Percentiles rank a stretch among this genome's conserved stretches.
Evolutionary conservation across 2,888 invertebrate species (phyloP).

Genomic region (Plagodis dolabraria): DNA sequence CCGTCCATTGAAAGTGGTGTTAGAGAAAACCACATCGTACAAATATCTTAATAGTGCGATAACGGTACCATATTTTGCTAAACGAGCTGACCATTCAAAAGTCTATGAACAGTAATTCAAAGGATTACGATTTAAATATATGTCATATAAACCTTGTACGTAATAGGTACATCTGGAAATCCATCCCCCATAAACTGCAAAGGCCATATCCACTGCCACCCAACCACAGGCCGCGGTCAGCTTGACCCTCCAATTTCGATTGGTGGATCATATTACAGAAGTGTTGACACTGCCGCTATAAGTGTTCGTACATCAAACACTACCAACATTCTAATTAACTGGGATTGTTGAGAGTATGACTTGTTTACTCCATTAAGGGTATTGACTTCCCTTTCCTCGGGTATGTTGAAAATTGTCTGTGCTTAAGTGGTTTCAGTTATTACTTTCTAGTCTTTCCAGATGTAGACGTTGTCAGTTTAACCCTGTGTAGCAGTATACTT

Average conservation of each 20-base stretch:
- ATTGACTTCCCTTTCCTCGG: constrained; percentile 26
- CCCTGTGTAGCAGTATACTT: no score
- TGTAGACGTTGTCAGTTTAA: no score
- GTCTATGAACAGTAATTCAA: no score
- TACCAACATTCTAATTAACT: constrained; percentile 65
- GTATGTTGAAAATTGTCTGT: constrained; percentile 20
- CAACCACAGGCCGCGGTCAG: constrained; percentile 66
- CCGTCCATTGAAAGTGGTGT: no score
- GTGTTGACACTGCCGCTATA: constrained; percentile 66
- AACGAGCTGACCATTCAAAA: no score
- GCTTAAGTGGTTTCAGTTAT: no score
- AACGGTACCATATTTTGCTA: no score
- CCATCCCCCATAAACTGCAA: constrained; percentile 23
- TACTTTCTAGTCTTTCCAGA: no score
- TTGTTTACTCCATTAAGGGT: constrained; percentile 53
- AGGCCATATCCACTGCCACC: constrained; percentile 11
- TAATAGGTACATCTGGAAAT: constrained; percentile 20
- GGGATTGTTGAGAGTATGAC: constrained; percentile 47
- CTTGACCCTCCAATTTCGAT: constrained; percentile 66
- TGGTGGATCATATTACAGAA: constrained; percentile 72
- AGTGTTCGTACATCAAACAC: constrained; percentile 65
- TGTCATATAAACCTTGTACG: neutral
- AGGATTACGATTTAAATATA: no score
- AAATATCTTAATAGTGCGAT: no score
- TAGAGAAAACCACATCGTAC: no score